phyloP scores from a whole-genome alignment of 2,888 invertebrate genomes.

The Drosophila prostipennis region DNA sequence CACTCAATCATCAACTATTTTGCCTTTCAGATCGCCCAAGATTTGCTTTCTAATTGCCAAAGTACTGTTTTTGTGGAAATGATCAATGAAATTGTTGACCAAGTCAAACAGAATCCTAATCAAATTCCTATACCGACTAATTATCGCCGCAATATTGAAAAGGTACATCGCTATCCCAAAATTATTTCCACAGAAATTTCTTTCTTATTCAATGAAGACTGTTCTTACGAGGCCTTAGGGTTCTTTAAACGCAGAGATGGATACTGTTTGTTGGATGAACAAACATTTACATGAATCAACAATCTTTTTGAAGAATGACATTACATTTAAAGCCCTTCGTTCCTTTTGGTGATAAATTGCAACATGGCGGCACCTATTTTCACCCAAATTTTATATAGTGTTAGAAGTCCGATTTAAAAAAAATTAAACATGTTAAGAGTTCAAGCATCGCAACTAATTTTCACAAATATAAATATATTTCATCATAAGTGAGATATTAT shows the following conservation, averaged over 20 bases:
- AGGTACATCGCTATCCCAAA: constrained; percentile 73
- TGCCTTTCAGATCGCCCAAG: constrained; percentile 89
- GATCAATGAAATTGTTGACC: constrained; percentile 93
- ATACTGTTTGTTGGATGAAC: constrained; percentile 18
- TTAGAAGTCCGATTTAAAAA: not conserved
- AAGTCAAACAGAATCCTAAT: constrained; percentile 92
- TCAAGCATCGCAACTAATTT: not conserved
- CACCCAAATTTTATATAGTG: not conserved
- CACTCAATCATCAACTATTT: not conserved
- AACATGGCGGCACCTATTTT: not conserved
- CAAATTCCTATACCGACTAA: constrained; percentile 87
- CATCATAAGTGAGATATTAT: not conserved
- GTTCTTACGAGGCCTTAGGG: constrained; percentile 32
- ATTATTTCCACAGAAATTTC: constrained; percentile 11
- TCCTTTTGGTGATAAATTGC: not conserved
- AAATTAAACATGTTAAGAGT: not conserved
- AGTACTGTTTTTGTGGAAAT: constrained; percentile 92
- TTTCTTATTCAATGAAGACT: constrained; percentile 31
- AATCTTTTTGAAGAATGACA: not conserved
- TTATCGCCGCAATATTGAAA: constrained; percentile 82
- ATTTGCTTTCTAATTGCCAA: constrained; percentile 91
- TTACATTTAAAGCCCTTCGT: not conserved
- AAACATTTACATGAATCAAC: not conserved
- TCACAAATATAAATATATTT: not conserved
- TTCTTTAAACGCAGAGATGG: constrained; percentile 27